These are phyloP conservation scores for Cottoperca gobio DNA, from an alignment of 2,797 vertebrate genomes.

Conservation along the genomic window DNA sequence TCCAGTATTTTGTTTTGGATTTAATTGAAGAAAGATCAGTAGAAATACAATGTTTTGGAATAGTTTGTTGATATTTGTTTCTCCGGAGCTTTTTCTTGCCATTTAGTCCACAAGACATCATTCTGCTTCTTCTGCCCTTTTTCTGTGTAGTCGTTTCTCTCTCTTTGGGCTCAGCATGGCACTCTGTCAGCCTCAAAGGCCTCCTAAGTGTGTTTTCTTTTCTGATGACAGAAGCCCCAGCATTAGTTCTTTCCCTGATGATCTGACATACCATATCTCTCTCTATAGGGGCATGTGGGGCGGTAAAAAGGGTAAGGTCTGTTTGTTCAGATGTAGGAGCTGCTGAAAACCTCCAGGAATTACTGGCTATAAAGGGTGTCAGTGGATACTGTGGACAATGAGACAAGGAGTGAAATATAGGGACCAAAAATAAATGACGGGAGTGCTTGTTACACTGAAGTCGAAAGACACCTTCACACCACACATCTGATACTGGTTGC, in stretches of 20 bases:
- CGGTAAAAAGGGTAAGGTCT: slow-evolving; percentile 16
- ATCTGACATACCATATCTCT: slow-evolving; percentile 37
- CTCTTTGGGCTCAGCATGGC: slow-evolving; percentile 7
- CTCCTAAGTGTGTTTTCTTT: slow-evolving; percentile 35
- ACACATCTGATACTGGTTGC: neutral
- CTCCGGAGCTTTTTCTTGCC: neutral
- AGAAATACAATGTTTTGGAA: neutral
- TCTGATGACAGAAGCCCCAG: slow-evolving; percentile 32
- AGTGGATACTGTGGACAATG: slow-evolving; percentile 14
- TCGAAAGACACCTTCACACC: neutral
- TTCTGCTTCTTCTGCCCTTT: neutral
- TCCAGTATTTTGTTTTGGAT: neutral
- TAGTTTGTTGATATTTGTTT: neutral
- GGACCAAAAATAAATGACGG: neutral
- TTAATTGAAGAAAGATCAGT: neutral
- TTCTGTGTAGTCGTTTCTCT: slow-evolving; percentile 7
- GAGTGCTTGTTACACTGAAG: neutral
- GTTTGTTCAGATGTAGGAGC: slow-evolving; percentile 28
- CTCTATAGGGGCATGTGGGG: slow-evolving; percentile 42
- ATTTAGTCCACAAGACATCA: slow-evolving; percentile 1
- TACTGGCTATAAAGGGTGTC: slow-evolving; percentile 20
- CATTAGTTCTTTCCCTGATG: slow-evolving; percentile 48
- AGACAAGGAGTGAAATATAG: slow-evolving; percentile 21
- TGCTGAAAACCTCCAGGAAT: slow-evolving; percentile 34
- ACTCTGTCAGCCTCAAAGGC: slow-evolving; percentile 41